phyloP scores from a whole-genome alignment of 2,797 vertebrate species.

The Rhynchotus rufescens region DNA sequence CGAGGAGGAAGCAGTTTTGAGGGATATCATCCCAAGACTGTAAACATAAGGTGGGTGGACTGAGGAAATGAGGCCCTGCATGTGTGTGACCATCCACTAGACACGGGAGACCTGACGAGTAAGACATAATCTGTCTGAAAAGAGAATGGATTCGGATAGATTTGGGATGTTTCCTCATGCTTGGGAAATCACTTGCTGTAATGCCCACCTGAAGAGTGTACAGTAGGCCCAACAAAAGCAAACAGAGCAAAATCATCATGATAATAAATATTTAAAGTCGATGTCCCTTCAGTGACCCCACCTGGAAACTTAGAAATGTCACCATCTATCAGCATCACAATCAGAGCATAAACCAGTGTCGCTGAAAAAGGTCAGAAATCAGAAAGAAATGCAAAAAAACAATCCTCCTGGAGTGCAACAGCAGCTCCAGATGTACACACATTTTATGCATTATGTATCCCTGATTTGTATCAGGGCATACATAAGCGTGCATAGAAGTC shows the following conservation, averaged over 20 bases:
- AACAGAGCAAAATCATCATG: background rate
- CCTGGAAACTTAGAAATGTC: slow-evolving; percentile 40
- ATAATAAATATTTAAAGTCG: background rate
- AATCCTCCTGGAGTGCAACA: background rate
- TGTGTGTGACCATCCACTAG: background rate
- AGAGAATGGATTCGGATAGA: background rate
- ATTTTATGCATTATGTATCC: background rate
- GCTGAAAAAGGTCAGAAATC: slow-evolving; percentile 53
- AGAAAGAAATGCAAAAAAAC: slow-evolving; percentile 14
- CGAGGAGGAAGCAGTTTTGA: background rate
- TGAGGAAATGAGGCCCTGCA: background rate
- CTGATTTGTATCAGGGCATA: background rate
- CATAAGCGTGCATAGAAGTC: background rate
- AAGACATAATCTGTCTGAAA: background rate
- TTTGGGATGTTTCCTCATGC: background rate
- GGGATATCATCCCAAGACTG: background rate
- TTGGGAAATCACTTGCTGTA: background rate
- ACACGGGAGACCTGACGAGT: background rate
- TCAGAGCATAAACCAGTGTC: background rate
- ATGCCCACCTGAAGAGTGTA: background rate
- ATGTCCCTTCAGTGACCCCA: slow-evolving; percentile 39
- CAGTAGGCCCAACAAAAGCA: background rate
- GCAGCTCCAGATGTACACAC: background rate
- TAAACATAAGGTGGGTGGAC: background rate
- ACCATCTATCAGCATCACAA: slow-evolving; percentile 59